These are phyloP conservation scores for Morinoia aosen DNA, from an alignment of 2,888 invertebrate species.

Conservation along the genomic window DNA sequence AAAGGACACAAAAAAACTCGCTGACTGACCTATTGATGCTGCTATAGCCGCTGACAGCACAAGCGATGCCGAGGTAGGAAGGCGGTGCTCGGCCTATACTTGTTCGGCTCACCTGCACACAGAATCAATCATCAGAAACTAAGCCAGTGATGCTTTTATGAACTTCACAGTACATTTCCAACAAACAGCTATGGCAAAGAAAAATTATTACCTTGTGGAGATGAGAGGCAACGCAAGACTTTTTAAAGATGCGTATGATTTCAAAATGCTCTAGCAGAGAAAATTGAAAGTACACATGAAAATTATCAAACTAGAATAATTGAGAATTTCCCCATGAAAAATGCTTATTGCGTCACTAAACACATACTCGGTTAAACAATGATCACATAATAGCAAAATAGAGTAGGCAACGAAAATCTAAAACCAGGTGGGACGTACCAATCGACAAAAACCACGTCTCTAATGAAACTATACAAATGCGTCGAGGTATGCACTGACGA, in stretches of 20 bases:
- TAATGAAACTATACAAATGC: no score
- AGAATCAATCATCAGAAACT: neutral
- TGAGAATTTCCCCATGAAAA: neutral
- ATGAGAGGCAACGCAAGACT: neutral
- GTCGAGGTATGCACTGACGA: no score
- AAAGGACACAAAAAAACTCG: no score
- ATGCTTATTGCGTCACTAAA: neutral
- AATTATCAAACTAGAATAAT: neutral
- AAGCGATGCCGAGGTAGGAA: conserved; percentile 89
- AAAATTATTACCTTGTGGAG: neutral
- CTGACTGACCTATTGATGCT: conserved; percentile 72
- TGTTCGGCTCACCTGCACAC: neutral
- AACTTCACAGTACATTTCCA: neutral
- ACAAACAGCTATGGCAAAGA: neutral
- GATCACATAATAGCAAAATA: no score
- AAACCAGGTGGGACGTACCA: no score
- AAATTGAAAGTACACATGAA: neutral
- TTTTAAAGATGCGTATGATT: no score
- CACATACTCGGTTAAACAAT: neutral
- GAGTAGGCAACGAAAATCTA: no score
- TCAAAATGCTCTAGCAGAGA: no score
- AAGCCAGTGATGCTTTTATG: no score
- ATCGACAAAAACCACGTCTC: no score
- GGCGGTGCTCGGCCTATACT: conserved; percentile 72
- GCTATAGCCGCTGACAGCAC: conserved; percentile 91